Base-by-base conservation (phyloP, 2,113 vertebrate genomes). In the Poeciliopsis prolifica region DNA sequence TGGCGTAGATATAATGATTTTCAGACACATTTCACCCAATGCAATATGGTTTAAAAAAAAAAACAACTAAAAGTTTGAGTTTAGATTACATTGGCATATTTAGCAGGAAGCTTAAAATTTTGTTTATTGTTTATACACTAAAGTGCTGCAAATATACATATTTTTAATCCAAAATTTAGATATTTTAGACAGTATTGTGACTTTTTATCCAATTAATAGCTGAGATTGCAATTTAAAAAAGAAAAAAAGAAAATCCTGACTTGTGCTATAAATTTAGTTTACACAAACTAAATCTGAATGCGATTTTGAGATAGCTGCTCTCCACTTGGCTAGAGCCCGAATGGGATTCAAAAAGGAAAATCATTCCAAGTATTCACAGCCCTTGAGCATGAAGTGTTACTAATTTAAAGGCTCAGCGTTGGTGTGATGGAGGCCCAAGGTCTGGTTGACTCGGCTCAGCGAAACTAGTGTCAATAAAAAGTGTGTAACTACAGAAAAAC, bases 401-500 rank as follows among this genome's bases (percentile, higher is more conserved):
- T 68, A 77, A 84, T 84, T 72, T 74, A 33, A 72, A 70, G 72
- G 70, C 40, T 77, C 75, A 37, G 42, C 31, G 30, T 11, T 65
- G 68, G 69, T 42, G 60, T 87, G 68, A 28, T 29, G 62, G 13
- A 78, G 58, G 63, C 30, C 67, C 5, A 8, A 77, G 28, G 30
- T 66, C 58, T 58, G 42, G 7, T 70, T 69, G 65, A 61, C 28
- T 69, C 64, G 60, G 61, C 65, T 35, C 54, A 4, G 29, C 75
- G 11, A 74, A 61, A 33, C 66, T 58, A 14, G 65, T 19, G 31
- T 44, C 11, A 17, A 69, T 24, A 30, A 61, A 70, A 44, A 31
- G 42, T 33, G 5, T 60, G 28, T 5, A 5, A 58, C 28, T 8
- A 35, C 31, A 0, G 61, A 12, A 26, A 61, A 30, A 31, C 14